Evolutionary conservation across 2,888 invertebrate genomes (phyloP), one percentile per base, ranked within the genome.

Genomic region (Heteromurus nitidus): DNA sequence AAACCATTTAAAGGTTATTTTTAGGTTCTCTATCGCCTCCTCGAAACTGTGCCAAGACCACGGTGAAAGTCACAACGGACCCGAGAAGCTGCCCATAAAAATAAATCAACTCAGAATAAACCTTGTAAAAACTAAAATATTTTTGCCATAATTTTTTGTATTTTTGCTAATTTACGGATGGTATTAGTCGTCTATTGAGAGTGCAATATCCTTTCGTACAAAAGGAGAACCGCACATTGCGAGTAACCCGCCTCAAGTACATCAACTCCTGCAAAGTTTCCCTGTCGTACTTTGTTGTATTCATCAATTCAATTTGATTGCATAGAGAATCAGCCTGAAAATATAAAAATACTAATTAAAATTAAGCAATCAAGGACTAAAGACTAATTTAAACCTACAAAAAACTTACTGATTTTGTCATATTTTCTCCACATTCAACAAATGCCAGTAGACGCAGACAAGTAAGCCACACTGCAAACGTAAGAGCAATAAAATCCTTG

Each of bases 341-440:
- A n/a, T n/a, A n/a, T n/a, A n/a, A n/a, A n/a, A n/a, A n/a, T n/a
- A n/a, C n/a, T n/a, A n/a, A n/a, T n/a, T n/a, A n/a, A n/a, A n/a
- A n/a, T n/a, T n/a, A n/a, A n/a, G n/a, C n/a, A n/a, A n/a, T n/a
- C 9, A 55, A 36, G 44, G 44, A 67, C 7, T 58, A 2, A 20
- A 55, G n/a, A 22, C 36, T 58, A 26, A 20, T 42, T 68, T 28
- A 16, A 26, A 50, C 26, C 50, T 31, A 18, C 3, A 50, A n/a
- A 2, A 11, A 16, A 50, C 64, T 64, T 36, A 74, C 74, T 18
- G 13, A 1, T 11, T 36, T 55, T 9, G 28, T 1, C 13, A 75
- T 11, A 44, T 9, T 55, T 67, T 75, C 75, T 2, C 75, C 75
- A 18, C 42, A 67, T 16, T 75, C 67, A 5, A 67, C 58, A 75